These are phyloP conservation scores for Terrapene triunguis DNA, from an alignment of 2,113 vertebrate genomes.

Conservation along the genomic window DNA sequence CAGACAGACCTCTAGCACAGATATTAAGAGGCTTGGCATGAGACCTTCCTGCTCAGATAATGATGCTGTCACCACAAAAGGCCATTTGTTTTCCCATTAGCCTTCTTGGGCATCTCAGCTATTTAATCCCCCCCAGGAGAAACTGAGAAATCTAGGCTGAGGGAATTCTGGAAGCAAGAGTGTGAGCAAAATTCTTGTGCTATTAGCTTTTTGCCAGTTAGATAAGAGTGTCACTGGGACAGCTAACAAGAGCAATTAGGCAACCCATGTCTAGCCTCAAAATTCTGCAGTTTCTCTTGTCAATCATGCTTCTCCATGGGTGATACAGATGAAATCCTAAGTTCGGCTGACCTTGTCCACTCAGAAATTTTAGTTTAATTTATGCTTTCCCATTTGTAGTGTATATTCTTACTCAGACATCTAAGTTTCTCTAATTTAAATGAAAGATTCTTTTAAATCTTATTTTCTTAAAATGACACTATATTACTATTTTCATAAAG, in stretches of 20 bases:
- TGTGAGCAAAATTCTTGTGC: neutral
- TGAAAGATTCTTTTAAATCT: neutral
- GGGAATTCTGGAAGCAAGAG: neutral
- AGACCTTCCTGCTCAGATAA: neutral
- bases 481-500: neutral
- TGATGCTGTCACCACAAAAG: neutral
- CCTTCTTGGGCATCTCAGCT: rapidly evolving
- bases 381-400: neutral
- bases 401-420: neutral
- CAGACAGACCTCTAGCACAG: neutral
- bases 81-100: neutral
- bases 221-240: neutral
- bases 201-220: neutral
- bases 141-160: neutral
- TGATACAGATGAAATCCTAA: neutral
- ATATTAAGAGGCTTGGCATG: neutral
- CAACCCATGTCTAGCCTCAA: neutral
- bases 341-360: neutral
- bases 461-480: neutral
- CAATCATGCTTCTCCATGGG: neutral
- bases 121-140: neutral
- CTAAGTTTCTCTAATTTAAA: neutral
- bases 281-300: neutral
- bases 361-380: neutral
- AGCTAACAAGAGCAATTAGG: neutral